phyloP scores from a whole-genome alignment of 2,888 invertebrate species.

The Steinernema hermaphroditum region DNA sequence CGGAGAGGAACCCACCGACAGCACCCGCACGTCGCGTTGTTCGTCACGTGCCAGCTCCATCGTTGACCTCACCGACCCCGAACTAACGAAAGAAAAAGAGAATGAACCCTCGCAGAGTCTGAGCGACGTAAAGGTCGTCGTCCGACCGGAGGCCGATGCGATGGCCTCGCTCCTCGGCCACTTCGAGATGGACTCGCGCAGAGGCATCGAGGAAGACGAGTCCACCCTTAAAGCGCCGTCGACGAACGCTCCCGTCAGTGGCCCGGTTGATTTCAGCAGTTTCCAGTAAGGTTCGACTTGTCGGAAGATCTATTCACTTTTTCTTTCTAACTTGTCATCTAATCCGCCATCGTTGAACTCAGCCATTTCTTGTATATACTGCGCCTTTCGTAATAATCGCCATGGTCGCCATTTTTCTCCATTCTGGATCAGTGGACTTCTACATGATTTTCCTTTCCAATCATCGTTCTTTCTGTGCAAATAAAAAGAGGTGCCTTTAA shows the following conservation, averaged over 20 bases:
- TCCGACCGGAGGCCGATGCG: conserved; percentile 49
- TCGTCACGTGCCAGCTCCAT: conserved; percentile 34
- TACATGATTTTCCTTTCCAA: too few species aligned
- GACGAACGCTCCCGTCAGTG: conserved; percentile 38
- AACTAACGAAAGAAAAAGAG: conserved; percentile 13
- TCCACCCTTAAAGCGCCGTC: conserved; percentile 57
- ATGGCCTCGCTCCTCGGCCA: conserved; percentile 63
- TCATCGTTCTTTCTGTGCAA: too few species aligned
- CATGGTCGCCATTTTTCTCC: background rate
- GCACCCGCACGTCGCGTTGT: conserved; percentile 53
- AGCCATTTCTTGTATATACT: background rate
- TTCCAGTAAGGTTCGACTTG: background rate
- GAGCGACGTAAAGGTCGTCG: conserved; percentile 22
- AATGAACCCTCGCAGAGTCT: background rate
- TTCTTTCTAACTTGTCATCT: background rate
- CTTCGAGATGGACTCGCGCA: conserved; percentile 58
- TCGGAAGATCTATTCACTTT: background rate
- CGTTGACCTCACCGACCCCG: conserved; percentile 38
- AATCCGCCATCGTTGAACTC: background rate
- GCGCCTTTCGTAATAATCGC: background rate
- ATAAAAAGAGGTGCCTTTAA: too few species aligned
- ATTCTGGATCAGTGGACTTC: too few species aligned
- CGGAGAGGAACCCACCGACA: conserved; percentile 60
- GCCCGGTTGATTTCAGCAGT: conserved; percentile 52
- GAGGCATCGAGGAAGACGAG: conserved; percentile 47